Evolutionary conservation across 2,888 invertebrate species (phyloP).

Genomic region (Polylopha cassiicola): DNA sequence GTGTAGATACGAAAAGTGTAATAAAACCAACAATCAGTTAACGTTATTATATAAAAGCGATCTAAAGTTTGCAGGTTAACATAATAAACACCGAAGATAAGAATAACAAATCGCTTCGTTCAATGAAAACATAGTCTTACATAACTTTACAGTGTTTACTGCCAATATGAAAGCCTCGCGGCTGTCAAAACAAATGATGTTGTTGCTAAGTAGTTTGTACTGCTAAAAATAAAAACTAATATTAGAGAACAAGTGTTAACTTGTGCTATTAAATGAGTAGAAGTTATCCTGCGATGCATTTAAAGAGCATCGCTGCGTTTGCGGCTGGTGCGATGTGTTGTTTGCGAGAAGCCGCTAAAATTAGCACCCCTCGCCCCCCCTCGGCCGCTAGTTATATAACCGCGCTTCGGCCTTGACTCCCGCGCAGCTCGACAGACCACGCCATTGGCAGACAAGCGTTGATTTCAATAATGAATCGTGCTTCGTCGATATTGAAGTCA

Average conservation of each 20-base stretch:
- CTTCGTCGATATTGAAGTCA: slow-evolving; percentile 20
- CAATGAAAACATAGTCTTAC: slow-evolving; percentile 12
- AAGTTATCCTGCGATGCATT: slow-evolving; percentile 24
- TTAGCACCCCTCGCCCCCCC: slow-evolving; percentile 59
- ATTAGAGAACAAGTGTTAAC: too few relatives aligned
- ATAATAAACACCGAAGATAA: slow-evolving; percentile 14
- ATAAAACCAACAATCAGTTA: slow-evolving; percentile 10
- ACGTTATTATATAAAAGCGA: slow-evolving; percentile 7
- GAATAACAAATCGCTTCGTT: slow-evolving; percentile 11
- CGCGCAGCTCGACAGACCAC: slow-evolving; percentile 54
- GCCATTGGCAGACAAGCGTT: slow-evolving; percentile 43
- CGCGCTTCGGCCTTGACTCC: slow-evolving; percentile 74
- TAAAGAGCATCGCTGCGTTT: slow-evolving; percentile 36
- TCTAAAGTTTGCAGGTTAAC: slow-evolving; percentile 11
- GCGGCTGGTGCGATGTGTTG: slow-evolving; percentile 46
- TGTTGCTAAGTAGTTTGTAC: too few relatives aligned
- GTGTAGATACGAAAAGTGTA: slow-evolving; percentile 37
- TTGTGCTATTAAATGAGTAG: slow-evolving; percentile 12
- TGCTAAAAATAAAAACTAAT: too few relatives aligned
- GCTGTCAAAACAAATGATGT: too few relatives aligned
- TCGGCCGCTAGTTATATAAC: slow-evolving; percentile 58
- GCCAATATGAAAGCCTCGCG: slow-evolving; percentile 11
- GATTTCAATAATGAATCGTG: slow-evolving; percentile 17
- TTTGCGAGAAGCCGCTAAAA: slow-evolving; percentile 67
- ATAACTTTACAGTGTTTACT: slow-evolving; percentile 10